Evolutionary conservation across 2,797 vertebrate species (phyloP), one percentile per base, ranked within the genome.

Genomic region (Rhabdomys pumilio): DNA sequence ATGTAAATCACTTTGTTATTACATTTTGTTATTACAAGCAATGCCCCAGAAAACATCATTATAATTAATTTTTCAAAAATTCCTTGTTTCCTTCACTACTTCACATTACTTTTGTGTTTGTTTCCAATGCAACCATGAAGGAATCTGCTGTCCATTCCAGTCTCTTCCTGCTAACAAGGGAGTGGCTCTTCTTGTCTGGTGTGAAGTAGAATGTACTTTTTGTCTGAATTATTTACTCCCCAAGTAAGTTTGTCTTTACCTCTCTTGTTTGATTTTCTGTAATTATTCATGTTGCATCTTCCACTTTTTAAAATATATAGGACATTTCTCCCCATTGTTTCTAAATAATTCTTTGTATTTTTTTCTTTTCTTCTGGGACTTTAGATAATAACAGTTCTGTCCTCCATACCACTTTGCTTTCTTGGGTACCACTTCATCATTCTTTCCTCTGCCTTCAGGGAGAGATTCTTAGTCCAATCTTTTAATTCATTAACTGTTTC

Each of bases 41-140:
- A 67, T 63, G 38, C 12, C 38, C 69, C 5, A 84, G 34, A 55
- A 87, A 90, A 57, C 47, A n/a, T 47, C 47, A 15, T 87, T 77
- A n/a, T 86, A 89, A 89, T 87, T 75, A n/a, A n/a, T 67, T 79
- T 1, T 72, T 82, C 79, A 59, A n/a, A 77, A 17, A 29, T 50
- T 77, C 47, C 11, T 81, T 67, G 63, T 84, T 84, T 57, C 19
- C 63, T 96, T 90, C 15, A 89, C 2, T 76, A 31, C 29, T 80
- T 86, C 72, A 90, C 94, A 84, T 12, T 79, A 13, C 1, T 41
- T 93, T 73, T 72, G 83, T 93, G 69, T 95, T 38, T 88, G 75
- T 19, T 13, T 31, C 34, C 3, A 63, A 5, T 57, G 19, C 17
- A 89, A 50, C 88, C 24, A 6, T 57, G 22, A 65, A 84, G 55